Percentiles rank a stretch among this genome's conserved stretches.
Conservation (phyloP, 2,797 vertebrate species). For the Pelochelys cantorii region DNA sequence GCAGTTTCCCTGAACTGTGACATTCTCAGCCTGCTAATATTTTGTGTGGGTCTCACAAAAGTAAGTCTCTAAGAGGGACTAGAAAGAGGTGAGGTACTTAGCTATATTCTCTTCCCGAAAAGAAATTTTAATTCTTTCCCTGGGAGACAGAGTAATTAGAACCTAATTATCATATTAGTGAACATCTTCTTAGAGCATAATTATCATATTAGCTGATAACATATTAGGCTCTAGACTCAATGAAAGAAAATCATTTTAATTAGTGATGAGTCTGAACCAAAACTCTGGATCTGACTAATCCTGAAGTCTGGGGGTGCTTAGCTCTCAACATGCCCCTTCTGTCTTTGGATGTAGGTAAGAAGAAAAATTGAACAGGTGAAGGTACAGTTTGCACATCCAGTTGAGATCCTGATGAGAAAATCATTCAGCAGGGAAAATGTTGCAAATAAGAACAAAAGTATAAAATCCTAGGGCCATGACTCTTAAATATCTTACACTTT, state of each 20-base stretch:
- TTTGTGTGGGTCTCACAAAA: neutral
- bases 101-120: slow-evolving; percentile 20
- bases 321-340: neutral
- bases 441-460: neutral
- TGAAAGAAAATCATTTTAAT: slow-evolving; percentile 16
- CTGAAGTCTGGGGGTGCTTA: neutral
- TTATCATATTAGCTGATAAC: slow-evolving; percentile 26
- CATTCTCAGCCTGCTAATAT: neutral
- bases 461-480: neutral
- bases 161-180: slow-evolving; percentile 40
- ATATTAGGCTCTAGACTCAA: neutral
- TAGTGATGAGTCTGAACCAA: neutral
- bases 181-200: slow-evolving; percentile 36
- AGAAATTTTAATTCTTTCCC: neutral
- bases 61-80: neutral
- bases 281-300: neutral
- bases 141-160: slow-evolving; percentile 40
- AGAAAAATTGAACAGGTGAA: neutral
- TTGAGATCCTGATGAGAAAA: neutral
- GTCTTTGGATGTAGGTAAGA: neutral
- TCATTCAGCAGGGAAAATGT: neutral
- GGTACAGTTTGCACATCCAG: neutral
- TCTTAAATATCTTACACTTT: neutral
- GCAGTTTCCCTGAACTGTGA: neutral
- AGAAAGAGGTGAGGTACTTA: neutral